phyloP scores from a whole-genome alignment of 2,113 vertebrate species.

The Jacana jacana region DNA sequence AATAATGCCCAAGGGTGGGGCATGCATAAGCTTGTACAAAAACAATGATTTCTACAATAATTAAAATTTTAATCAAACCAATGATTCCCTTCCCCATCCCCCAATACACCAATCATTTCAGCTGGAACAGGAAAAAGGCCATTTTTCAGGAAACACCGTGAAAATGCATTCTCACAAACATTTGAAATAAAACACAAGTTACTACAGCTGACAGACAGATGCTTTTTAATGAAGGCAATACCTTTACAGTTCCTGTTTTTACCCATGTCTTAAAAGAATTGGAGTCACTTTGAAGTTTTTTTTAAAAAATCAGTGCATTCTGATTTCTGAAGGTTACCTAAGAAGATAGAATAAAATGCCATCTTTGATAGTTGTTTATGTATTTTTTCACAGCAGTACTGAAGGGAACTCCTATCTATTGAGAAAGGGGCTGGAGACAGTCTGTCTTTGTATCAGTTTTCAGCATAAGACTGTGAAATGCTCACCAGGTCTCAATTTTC shows the following conservation, averaged over 20 bases:
- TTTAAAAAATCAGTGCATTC: not conserved
- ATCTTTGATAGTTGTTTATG: not conserved
- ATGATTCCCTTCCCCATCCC: not conserved
- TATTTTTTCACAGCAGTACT: not conserved
- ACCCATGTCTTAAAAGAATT: not conserved
- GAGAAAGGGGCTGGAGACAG: not conserved
- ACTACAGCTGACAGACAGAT: not conserved
- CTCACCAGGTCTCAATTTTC: not conserved
- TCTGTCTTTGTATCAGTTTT: not conserved
- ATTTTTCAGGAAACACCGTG: not conserved
- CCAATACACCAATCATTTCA: not conserved
- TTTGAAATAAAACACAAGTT: not conserved
- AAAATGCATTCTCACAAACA: not conserved
- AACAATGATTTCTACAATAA: slow-evolving; percentile 9
- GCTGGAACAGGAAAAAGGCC: not conserved
- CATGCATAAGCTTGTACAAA: not conserved
- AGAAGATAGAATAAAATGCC: not conserved
- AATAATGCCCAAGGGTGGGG: slow-evolving; percentile 15
- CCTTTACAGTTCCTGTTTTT: not conserved
- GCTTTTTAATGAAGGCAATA: not conserved
- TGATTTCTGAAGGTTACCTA: not conserved
- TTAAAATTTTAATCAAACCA: slow-evolving; percentile 41
- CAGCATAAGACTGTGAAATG: not conserved
- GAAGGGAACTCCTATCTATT: not conserved
- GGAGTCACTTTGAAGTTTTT: not conserved